Evolutionary conservation across 2,113 vertebrate genomes (phyloP), one percentile per base, ranked within the genome.

Genomic region (Oncorhynchus clarkii): DNA sequence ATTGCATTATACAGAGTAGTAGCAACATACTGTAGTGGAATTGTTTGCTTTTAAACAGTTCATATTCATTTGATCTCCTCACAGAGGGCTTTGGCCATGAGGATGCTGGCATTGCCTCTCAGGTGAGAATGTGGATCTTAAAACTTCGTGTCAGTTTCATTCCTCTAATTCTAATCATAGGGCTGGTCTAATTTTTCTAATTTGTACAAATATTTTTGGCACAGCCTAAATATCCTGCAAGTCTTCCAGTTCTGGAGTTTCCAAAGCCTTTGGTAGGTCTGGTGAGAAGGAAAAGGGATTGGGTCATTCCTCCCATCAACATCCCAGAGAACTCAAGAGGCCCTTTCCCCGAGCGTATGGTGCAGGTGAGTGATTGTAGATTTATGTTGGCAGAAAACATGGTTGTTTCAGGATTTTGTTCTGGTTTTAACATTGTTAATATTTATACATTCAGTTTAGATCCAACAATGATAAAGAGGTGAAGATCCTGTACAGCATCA

Each of bases 281-380:
- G 45, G 89, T 6, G 31, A 90, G 93, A 67, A 84, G 57, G 59
- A 94, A 93, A 81, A 90, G 93, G 78, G 92, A 77, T 1, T 93
- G 93, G 93, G 76, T 92, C 12, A 89, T 92, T 80, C 93, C 91
- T 29, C 51, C 70, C 0, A 13, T 93, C 4, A 66, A 0, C 26
- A 11, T 91, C 59, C 0, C 34, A 0, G 93, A 94, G 74, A 89
- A 92, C 26, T 0, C 7, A 1, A 80, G 54, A 71, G 90, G 91
- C 65, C 68, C 20, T 0, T 94, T 74, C 72, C 93, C 93, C 0
- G 1, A 18, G 0, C 2, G 0, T 2, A 16, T 93, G 12, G 67
- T 79, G 67, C 80, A 87, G 67, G 93, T 93, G 71, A 70, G 82
- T 51, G 48, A 4, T 1, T n/a, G 31, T 60, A 29, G 13, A 27